Percentiles rank a stretch among this genome's conserved stretches.
These are phyloP conservation scores for Opisthograptis luteolata DNA, from an alignment of 2,888 invertebrate genomes.

Conservation along the genomic window DNA sequence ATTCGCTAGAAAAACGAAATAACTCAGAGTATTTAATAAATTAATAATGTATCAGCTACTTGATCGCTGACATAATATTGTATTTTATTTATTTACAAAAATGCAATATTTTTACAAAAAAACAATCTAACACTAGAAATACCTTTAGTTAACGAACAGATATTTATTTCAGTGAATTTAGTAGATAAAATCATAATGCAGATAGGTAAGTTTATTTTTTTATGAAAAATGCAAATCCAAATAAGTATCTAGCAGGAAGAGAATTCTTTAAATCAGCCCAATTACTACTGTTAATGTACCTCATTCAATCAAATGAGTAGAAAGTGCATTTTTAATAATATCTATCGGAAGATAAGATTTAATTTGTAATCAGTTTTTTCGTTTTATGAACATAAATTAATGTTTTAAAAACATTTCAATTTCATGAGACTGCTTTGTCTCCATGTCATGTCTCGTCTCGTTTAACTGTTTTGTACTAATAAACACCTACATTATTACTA, in stretches of 20 bases:
- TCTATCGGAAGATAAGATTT: background rate
- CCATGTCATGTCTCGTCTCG: constrained; percentile 40
- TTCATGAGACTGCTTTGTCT: constrained; percentile 14
- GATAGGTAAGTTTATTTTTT: no score
- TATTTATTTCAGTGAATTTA: constrained; percentile 3
- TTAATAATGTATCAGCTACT: constrained; percentile 69
- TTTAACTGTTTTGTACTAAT: constrained; percentile 78
- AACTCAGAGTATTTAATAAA: constrained; percentile 82
- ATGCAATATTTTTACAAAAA: constrained; percentile 73
- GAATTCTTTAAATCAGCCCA: background rate
- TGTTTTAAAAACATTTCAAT: constrained; percentile 24
- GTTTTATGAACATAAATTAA: constrained; percentile 9
- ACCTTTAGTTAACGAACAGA: constrained; percentile 15
- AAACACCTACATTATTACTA: constrained; percentile 76
- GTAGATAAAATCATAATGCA: background rate
- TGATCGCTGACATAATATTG: constrained; percentile 58
- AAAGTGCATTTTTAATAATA: background rate
- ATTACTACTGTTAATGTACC: background rate
- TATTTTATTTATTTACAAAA: constrained; percentile 82
- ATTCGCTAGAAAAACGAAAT: constrained; percentile 78
- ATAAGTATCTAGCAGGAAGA: background rate
- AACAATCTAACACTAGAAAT: constrained; percentile 43
- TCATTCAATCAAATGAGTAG: background rate
- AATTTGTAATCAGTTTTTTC: background rate
- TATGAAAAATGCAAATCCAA: background rate